Evolutionary conservation across 2,113 vertebrate species (phyloP).

Genomic region (Etheostoma spectabile): DNA sequence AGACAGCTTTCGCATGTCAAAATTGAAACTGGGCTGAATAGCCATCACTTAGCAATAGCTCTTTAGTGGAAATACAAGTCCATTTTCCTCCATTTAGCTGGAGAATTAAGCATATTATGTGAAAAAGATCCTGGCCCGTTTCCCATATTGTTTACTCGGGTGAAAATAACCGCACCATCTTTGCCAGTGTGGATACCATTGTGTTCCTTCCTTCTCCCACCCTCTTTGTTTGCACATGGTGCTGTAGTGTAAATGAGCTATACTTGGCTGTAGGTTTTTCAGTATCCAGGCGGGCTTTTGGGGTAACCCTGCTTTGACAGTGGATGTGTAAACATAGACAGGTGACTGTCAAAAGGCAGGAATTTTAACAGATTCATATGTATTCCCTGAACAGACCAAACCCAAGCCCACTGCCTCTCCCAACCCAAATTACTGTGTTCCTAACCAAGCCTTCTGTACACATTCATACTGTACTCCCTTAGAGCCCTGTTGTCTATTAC

Average conservation of each 20-base stretch:
- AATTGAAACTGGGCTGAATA: conserved; percentile 72
- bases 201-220: conserved; percentile 23
- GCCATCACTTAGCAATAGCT: conserved; percentile 66
- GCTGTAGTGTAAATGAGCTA: conserved; percentile 68
- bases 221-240: conserved; percentile 70
- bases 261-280: conserved; percentile 66
- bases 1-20: conserved; percentile 77
- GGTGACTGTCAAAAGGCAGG: conserved; percentile 62
- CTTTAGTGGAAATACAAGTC: conserved; percentile 67
- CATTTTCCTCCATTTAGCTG: conserved; percentile 53
- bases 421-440: conserved; percentile 57
- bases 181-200: conserved; percentile 45
- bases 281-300: conserved; percentile 55
- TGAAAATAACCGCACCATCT: conserved; percentile 67
- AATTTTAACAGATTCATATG: conserved; percentile 66
- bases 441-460: conserved; percentile 29
- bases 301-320: conserved; percentile 68
- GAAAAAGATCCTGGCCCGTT: conserved; percentile 65
- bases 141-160: conserved; percentile 70
- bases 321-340: conserved; percentile 63
- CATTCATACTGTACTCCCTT: conserved; percentile 6
- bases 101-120: conserved; percentile 72
- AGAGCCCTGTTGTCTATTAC: conserved; percentile 2
- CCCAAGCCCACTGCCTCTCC: conserved; percentile 31
- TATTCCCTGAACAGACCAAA: conserved; percentile 60